These are phyloP conservation scores for Turdus rufiventris DNA, from an alignment of 2,113 vertebrate species.

Conservation along the genomic window DNA sequence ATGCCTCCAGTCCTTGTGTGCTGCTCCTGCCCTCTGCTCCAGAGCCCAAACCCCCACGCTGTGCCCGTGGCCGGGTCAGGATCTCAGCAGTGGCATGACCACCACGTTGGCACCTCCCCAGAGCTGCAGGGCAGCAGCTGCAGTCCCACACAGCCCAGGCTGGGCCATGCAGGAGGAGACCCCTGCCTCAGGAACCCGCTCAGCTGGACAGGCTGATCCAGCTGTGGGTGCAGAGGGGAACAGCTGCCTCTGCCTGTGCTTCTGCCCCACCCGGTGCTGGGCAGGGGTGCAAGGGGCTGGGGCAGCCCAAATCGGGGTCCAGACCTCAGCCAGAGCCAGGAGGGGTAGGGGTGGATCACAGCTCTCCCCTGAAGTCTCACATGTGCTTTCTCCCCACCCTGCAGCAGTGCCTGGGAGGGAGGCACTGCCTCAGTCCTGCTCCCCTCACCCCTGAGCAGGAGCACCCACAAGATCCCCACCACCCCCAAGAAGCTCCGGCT, in stretches of 20 bases:
- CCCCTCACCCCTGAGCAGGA: not conserved
- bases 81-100: not conserved
- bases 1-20: not conserved
- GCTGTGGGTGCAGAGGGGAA: fast-evolving
- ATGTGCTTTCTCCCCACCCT: fast-evolving
- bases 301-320: fast-evolving
- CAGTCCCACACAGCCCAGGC: not conserved
- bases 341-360: fast-evolving
- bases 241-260: not conserved
- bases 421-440: not conserved
- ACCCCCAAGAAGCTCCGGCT: not conserved
- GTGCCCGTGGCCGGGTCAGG: not conserved
- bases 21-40: not conserved
- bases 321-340: not conserved
- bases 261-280: not conserved
- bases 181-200: not conserved
- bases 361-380: fast-evolving
- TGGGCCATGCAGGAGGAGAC: not conserved
- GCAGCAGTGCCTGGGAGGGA: fast-evolving
- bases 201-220: not conserved
- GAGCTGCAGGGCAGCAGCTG: constrained; percentile 41
- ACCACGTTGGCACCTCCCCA: not conserved
- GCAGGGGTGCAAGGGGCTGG: not conserved
- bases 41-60: fast-evolving
- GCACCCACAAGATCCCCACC: not conserved